Percentiles rank a stretch among this genome's conserved stretches.
These are phyloP conservation scores for Ranitomeya imitator DNA, from an alignment of 2,113 vertebrate genomes.

Conservation along the genomic window DNA sequence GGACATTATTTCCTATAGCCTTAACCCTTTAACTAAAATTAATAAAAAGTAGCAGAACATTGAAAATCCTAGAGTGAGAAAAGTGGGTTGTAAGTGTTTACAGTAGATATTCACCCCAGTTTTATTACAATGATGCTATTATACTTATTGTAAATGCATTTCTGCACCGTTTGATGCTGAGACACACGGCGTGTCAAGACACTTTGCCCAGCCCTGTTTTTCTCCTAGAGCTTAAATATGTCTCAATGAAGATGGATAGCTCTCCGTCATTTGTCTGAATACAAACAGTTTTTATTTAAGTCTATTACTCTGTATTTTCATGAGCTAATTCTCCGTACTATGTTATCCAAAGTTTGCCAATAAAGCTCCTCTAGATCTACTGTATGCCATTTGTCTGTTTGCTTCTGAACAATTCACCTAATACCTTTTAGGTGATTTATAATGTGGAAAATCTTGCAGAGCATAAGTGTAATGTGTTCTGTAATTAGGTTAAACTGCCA, in stretches of 20 bases:
- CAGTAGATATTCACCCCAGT: background rate
- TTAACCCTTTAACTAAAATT: no score
- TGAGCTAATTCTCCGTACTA: constrained; percentile 29
- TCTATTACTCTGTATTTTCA: constrained; percentile 31
- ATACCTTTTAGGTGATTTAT: constrained; percentile 50
- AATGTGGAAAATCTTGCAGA: constrained; percentile 54
- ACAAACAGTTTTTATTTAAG: constrained; percentile 12
- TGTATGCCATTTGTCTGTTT: constrained; percentile 48
- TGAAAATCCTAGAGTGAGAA: background rate
- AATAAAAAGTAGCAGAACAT: background rate
- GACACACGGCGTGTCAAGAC: background rate
- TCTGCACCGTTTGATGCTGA: background rate
- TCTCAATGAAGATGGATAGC: background rate
- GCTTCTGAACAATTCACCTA: constrained; percentile 43
- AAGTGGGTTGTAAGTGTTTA: background rate
- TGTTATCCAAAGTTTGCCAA: constrained; percentile 30
- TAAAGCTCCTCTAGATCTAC: constrained; percentile 17
- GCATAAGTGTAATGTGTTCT: constrained; percentile 44
- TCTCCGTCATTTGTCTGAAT: background rate
- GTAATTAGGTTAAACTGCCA: constrained; percentile 40
- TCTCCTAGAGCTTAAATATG: background rate
- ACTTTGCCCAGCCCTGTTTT: background rate
- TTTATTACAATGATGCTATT: background rate
- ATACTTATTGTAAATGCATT: background rate
- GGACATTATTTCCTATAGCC: no score